Percentiles rank a stretch among this genome's conserved stretches.
Evolutionary conservation across 1,140 invertebrate genomes (phyloP).

Genomic region (Rhagoletis pomonella): DNA sequence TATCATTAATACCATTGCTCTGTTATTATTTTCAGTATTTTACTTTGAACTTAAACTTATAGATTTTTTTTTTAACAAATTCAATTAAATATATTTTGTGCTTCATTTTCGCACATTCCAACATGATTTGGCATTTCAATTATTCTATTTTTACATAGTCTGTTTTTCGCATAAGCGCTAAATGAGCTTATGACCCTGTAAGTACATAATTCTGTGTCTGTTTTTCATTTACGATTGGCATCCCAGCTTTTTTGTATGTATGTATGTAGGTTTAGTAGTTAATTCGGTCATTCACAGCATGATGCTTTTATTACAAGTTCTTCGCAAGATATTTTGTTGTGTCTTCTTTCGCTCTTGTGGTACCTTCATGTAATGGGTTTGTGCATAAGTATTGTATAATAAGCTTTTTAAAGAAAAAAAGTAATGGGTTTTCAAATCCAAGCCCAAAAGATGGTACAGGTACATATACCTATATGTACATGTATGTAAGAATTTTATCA

Average conservation of each 20-base stretch:
- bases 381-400: too few relatives aligned
- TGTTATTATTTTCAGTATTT: constrained; percentile 4
- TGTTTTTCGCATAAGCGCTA: too few relatives aligned
- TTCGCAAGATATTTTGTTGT: not conserved
- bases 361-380: too few relatives aligned
- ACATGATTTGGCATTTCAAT: constrained; percentile 47
- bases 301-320: not conserved
- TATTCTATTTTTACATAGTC: not conserved
- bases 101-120: constrained; percentile 25
- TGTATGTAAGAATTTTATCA: too few relatives aligned
- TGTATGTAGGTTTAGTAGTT: not conserved
- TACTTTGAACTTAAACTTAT: constrained; percentile 25
- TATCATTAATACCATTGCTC: constrained; percentile 1
- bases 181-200: too few relatives aligned
- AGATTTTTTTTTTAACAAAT: not conserved
- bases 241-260: too few relatives aligned
- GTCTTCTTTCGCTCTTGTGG: too few relatives aligned
- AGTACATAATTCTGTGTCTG: not conserved
- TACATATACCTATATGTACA: too few relatives aligned
- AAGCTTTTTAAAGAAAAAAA: too few relatives aligned
- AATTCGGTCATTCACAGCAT: constrained; percentile 9
- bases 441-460: too few relatives aligned
- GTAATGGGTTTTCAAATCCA: too few relatives aligned
- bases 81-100: constrained; percentile 20
- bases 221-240: not conserved